These are phyloP conservation scores for Pao palembangensis DNA, from an alignment of 2,113 vertebrate species.

Conservation along the genomic window DNA sequence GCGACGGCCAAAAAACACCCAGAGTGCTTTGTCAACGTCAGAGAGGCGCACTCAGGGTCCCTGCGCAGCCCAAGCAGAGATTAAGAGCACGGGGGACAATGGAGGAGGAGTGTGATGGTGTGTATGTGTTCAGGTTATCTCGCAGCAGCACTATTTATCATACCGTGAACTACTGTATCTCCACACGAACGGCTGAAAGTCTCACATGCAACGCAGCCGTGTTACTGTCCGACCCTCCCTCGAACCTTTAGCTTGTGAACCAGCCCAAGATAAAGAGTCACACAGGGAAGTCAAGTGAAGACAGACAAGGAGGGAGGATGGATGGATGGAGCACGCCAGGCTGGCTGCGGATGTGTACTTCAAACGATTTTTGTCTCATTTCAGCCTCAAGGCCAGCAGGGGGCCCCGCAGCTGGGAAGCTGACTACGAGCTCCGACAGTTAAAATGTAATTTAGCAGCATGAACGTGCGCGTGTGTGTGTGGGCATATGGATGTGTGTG, in stretches of 20 bases:
- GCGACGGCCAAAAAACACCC: constrained; percentile 63
- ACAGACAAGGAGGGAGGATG: constrained; percentile 25
- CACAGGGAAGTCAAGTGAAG: constrained; percentile 32
- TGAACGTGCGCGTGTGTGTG: constrained; percentile 28
- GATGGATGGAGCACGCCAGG: constrained; percentile 21
- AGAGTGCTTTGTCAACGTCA: constrained; percentile 69
- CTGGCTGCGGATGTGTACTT: constrained; percentile 33
- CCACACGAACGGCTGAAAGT: constrained; percentile 18
- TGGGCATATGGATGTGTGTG: constrained; percentile 8
- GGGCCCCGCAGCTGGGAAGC: constrained; percentile 42
- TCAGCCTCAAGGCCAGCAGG: constrained; percentile 48
- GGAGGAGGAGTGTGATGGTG: constrained; percentile 30
- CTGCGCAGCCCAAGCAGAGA: constrained; percentile 60
- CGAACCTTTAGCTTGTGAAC: constrained; percentile 49
- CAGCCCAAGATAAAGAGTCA: constrained; percentile 46
- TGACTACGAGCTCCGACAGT: constrained; percentile 28
- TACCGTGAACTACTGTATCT: constrained; percentile 48
- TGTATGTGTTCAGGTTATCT: constrained; percentile 51
- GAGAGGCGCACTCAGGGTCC: constrained; percentile 55
- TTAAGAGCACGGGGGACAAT: constrained; percentile 49
- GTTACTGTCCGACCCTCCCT: constrained; percentile 21
- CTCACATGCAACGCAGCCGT: not conserved
- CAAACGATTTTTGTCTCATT: constrained; percentile 43
- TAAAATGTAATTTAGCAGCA: constrained; percentile 51
- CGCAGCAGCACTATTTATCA: constrained; percentile 50